Percentiles rank a stretch among this genome's conserved stretches.
These are phyloP conservation scores for Rhodeus uyekii DNA, from an alignment of 2,797 vertebrate species.

Conservation along the genomic window DNA sequence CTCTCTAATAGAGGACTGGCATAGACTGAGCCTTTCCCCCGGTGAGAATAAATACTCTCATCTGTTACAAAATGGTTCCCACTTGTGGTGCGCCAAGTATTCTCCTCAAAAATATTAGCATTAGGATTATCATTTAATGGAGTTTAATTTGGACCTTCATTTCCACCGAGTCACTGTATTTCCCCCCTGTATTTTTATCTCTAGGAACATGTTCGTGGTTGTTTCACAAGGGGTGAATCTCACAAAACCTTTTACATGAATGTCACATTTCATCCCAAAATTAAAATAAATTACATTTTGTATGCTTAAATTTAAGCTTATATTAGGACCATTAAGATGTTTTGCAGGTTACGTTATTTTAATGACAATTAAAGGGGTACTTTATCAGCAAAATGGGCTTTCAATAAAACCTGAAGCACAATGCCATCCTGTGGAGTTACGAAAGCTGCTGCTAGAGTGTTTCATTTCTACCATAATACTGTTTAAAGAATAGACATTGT, in stretches of 20 bases:
- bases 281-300: not conserved
- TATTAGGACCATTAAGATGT: not conserved
- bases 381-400: not conserved
- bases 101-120: constrained; percentile 58
- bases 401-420: not conserved
- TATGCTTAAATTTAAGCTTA: not conserved
- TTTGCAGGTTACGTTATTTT: not conserved
- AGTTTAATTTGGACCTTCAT: constrained; percentile 53
- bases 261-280: not conserved
- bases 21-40: constrained; percentile 63
- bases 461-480: not conserved
- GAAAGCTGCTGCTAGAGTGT: not conserved
- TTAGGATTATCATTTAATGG: constrained; percentile 62
- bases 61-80: constrained; percentile 69
- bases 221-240: not conserved
- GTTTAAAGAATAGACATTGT: not conserved
- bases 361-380: not conserved
- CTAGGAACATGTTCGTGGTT: not conserved
- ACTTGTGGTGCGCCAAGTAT: constrained; percentile 51
- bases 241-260: not conserved
- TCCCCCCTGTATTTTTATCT: not conserved
- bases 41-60: constrained; percentile 67
- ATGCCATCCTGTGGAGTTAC: not conserved
- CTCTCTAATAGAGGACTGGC: constrained; percentile 66
- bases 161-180: constrained; percentile 51